Conservation (phyloP, 2,797 vertebrate species). For the Chloroceryle inda region DNA sequence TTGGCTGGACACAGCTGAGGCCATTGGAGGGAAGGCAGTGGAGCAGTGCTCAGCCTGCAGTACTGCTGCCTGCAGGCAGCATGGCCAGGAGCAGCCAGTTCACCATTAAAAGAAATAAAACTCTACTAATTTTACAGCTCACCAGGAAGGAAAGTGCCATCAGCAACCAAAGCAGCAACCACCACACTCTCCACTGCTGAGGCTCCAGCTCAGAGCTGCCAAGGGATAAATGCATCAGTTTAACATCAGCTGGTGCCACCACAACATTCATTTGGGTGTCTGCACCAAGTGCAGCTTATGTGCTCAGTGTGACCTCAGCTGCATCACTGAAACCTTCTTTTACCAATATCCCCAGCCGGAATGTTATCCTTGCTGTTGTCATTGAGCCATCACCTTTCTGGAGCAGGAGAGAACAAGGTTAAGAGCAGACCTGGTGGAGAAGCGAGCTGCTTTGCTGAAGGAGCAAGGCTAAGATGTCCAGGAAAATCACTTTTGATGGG, state of each 20-base stretch:
- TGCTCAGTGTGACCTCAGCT: neutral
- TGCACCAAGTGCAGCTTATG: accelerated
- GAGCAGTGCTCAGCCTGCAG: neutral
- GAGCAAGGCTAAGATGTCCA: accelerated
- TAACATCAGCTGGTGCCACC: neutral
- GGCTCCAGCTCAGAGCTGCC: neutral
- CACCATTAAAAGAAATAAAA: neutral
- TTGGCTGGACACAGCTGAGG: neutral
- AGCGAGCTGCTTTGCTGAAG: neutral
- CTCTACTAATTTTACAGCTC: neutral
- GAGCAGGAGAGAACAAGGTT: neutral
- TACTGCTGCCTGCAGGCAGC: neutral
- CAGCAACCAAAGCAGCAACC: neutral
- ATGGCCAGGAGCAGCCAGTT: neutral
- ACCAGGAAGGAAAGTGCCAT: neutral
- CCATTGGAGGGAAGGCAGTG: accelerated
- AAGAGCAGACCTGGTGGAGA: neutral
- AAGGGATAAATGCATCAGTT: neutral
- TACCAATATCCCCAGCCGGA: accelerated
- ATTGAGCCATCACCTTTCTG: neutral
- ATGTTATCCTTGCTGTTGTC: neutral
- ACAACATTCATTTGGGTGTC: too few species aligned
- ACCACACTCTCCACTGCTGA: accelerated
- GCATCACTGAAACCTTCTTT: neutral
- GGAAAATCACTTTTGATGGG: accelerated